Conservation (phyloP, 2,113 vertebrate genomes). For the Sigmodon hispidus region DNA sequence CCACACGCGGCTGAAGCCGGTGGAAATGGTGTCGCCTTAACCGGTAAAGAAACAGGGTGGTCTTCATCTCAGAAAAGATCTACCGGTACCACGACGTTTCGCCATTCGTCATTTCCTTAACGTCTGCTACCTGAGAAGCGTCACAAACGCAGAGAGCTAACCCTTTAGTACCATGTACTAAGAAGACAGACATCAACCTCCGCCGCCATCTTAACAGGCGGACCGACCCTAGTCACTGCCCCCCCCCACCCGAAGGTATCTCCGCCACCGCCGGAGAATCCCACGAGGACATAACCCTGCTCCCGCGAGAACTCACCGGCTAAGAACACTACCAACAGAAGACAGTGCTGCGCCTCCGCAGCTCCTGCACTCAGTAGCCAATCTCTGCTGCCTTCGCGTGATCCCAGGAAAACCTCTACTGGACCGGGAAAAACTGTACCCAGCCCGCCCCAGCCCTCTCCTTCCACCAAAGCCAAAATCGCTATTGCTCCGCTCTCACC, state of each 20-base stretch:
- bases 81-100: slow-evolving; percentile 28
- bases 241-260: slow-evolving; percentile 37
- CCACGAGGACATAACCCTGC: slow-evolving; percentile 68
- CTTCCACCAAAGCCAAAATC: slow-evolving; percentile 65
- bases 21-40: slow-evolving; percentile 69
- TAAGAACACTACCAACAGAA: slow-evolving; percentile 52
- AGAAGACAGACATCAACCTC: slow-evolving; percentile 60
- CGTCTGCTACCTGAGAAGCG: slow-evolving; percentile 40
- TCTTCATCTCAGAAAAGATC: slow-evolving; percentile 32
- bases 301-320: slow-evolving; percentile 77
- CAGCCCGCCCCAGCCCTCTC: slow-evolving; percentile 70
- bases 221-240: slow-evolving; percentile 71
- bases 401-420: slow-evolving; percentile 77
- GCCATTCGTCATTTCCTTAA: slow-evolving; percentile 62
- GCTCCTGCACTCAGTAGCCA: slow-evolving; percentile 53
- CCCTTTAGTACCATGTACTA: slow-evolving; percentile 34
- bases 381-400: slow-evolving; percentile 42
- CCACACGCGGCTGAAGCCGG: slow-evolving; percentile 72
- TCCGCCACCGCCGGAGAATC: slow-evolving; percentile 57
- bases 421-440: slow-evolving; percentile 57
- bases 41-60: neutral
- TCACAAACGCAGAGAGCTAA: slow-evolving; percentile 66
- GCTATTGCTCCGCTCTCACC: slow-evolving; percentile 42
- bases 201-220: slow-evolving; percentile 82
- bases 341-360: slow-evolving; percentile 52